Conservation (phyloP, 2,113 vertebrate genomes). For the Atractosteus spatula region DNA sequence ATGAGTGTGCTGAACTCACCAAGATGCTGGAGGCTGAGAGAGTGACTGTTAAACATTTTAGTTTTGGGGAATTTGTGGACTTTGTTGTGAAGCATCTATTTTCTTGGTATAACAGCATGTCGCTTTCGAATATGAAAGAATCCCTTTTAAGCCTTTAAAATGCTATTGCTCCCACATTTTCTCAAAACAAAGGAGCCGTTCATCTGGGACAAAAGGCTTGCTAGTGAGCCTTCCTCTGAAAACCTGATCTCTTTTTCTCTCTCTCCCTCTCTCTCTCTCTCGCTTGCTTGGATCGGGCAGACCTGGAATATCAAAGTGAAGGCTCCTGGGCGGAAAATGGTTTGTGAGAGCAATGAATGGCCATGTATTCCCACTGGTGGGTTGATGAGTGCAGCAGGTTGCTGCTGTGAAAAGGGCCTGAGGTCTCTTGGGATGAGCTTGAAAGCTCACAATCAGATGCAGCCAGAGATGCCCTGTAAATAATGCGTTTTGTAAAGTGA, state of each 20-base stretch:
- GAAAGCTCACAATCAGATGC: slow-evolving; percentile 40
- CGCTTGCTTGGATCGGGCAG: slow-evolving; percentile 29
- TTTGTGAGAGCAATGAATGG: slow-evolving; percentile 16
- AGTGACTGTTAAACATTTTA: no score
- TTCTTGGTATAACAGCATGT: slow-evolving; percentile 26
- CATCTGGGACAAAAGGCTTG: slow-evolving; percentile 42
- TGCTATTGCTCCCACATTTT: slow-evolving; percentile 37
- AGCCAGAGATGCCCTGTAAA: slow-evolving; percentile 29
- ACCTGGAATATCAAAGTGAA: slow-evolving; percentile 39
- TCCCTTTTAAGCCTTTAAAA: slow-evolving; percentile 30
- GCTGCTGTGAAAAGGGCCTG: slow-evolving; percentile 43
- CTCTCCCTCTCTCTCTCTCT: slow-evolving; percentile 16
- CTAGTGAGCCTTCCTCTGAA: slow-evolving; percentile 39
- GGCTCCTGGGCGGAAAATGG: slow-evolving; percentile 20
- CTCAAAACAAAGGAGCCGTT: slow-evolving; percentile 45
- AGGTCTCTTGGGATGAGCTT: slow-evolving; percentile 42
- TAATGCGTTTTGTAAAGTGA: slow-evolving; percentile 57
- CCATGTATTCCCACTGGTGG: slow-evolving; percentile 10
- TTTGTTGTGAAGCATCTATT: slow-evolving; percentile 23
- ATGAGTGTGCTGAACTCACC: no score
- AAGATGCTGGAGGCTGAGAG: no score
- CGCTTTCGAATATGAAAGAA: slow-evolving; percentile 41
- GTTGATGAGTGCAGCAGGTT: slow-evolving; percentile 27
- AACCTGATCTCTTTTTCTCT: slow-evolving; percentile 31
- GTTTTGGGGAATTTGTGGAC: slow-evolving; percentile 3